Base-by-base conservation (phyloP, 1,140 invertebrate genomes). In the Drosophila nannoptera region DNA sequence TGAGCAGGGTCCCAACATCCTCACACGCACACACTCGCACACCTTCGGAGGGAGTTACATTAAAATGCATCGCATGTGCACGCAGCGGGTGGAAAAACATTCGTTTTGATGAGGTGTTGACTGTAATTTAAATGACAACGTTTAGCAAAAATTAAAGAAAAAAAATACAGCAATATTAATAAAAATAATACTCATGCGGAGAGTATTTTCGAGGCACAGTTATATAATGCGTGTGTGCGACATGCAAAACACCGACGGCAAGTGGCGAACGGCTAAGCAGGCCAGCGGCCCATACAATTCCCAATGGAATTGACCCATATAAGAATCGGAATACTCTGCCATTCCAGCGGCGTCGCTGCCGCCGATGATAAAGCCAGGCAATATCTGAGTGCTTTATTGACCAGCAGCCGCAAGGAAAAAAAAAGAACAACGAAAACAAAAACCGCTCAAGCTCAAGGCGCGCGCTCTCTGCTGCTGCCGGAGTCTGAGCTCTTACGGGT, bases 261-360 rank as follows among this genome's bases (percentile, higher is more conserved):
- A 48, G 67, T 22, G 22, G 22, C 22, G 22, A 22, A 3, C 22
- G 58, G 62, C 72, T 67, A 67, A 76, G 48, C 70, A 68, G 33
- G 29, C 42, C 55, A 50, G 35, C 50, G 35, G 35, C 9, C 56
- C 68, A 64, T 69, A 48, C 54, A 76, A 60, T 75, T 88, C 87
- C 84, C 87, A 87, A 53, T 89, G 87, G 87, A 89, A 87, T 88
- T 70, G 87, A 89, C 87, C 87, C 82, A 89, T 78, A 87, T 89
- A 78, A 84, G 60, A 77, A 66, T 77, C 63, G 56, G 22, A 38
- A 58, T 54, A 5, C 58, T 54, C 48, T 72, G 71, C 61, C 14
- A 9, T 73, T 59, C 67, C 71, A 64, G 69, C 72, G 31, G 42
- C 50, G 48, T 14, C 29, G n/a, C 60, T 32, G 35, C 31, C 31